Evolutionary conservation across 2,113 vertebrate species (phyloP).

Genomic region (Uropsilus gracilis): DNA sequence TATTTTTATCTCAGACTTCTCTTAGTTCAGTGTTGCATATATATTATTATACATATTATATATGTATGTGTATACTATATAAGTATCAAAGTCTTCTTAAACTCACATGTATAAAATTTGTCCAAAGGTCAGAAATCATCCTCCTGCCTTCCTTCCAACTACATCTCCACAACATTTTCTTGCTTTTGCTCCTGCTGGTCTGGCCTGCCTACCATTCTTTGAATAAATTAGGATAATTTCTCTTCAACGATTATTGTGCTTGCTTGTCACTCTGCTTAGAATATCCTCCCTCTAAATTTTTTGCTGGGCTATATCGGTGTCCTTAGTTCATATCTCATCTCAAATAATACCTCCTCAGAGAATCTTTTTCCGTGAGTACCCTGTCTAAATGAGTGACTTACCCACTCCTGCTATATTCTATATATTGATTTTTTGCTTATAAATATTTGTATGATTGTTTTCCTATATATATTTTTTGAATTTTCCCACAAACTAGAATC

Average conservation of each 20-base stretch:
- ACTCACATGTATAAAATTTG: slow-evolving; percentile 21
- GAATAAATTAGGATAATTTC: neutral
- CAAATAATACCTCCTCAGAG: neutral
- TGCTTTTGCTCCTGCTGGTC: neutral
- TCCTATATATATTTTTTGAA: neutral
- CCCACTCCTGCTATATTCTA: neutral
- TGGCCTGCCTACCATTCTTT: neutral
- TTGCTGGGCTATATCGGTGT: neutral
- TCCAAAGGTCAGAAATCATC: neutral
- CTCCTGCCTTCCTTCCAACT: neutral
- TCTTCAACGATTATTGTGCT: neutral
- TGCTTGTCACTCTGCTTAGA: neutral
- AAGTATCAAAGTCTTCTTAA: neutral
- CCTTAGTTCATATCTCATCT: slow-evolving; percentile 33
- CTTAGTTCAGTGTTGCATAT: no score
- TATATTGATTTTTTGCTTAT: neutral
- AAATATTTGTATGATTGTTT: neutral
- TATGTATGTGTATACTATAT: no score
- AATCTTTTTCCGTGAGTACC: neutral
- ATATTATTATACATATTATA: no score
- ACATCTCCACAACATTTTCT: neutral
- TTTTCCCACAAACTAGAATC: neutral
- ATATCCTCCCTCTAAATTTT: neutral
- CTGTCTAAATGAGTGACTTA: neutral
- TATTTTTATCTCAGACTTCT: slow-evolving; percentile 36